Percentiles rank a stretch among this genome's conserved stretches.
Conservation (phyloP, 2,888 invertebrate genomes). For the Plebejus argus region DNA sequence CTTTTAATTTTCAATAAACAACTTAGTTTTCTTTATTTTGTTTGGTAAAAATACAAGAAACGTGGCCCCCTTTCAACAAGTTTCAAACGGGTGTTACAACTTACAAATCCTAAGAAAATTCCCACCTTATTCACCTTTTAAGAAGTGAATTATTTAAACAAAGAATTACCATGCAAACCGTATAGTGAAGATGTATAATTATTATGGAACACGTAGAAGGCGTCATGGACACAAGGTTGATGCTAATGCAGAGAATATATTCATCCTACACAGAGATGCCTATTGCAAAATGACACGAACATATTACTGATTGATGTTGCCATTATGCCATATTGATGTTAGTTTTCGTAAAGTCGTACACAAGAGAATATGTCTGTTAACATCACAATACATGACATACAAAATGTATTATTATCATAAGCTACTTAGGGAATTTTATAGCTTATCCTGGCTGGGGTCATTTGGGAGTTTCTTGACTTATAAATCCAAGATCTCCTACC, state of each 20-base stretch:
- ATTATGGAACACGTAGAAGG: constrained; percentile 32
- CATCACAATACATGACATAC: neutral
- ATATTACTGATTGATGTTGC: constrained; percentile 17
- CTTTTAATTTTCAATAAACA: no score
- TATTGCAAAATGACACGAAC: constrained; percentile 25
- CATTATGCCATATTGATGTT: constrained; percentile 14
- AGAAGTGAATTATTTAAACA: neutral
- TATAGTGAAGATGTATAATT: constrained; percentile 16
- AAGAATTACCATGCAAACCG: neutral
- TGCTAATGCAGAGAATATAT: constrained; percentile 59
- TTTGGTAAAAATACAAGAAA: no score
- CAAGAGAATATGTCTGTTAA: neutral
- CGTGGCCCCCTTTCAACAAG: neutral
- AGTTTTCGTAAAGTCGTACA: neutral
- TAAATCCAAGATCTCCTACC: neutral
- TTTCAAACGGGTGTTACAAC: neutral
- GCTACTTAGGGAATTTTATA: no score
- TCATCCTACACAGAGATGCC: constrained; percentile 63
- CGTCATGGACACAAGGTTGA: constrained; percentile 46
- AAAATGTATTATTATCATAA: no score
- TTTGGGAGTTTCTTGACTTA: neutral
- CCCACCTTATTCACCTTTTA: neutral
- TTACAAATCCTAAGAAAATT: neutral
- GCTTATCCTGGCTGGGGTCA: neutral
- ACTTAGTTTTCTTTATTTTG: no score